Evolutionary conservation across 2,888 invertebrate species (phyloP).

Genomic region (Dione vanillae): DNA sequence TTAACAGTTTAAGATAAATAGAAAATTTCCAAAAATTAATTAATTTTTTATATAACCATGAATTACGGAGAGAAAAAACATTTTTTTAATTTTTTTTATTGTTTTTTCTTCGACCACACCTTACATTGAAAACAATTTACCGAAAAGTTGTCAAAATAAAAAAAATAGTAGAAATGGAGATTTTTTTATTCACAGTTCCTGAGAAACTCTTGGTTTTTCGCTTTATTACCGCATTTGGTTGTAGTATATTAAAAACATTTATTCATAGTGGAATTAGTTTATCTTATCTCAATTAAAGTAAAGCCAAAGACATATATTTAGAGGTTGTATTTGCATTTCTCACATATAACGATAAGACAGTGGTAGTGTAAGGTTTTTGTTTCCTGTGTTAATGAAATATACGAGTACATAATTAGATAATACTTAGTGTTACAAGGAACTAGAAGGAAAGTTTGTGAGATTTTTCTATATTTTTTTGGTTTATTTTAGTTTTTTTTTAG

Average conservation of each 20-base stretch:
- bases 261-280: neutral
- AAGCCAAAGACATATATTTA: neutral
- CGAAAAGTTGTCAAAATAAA: no score
- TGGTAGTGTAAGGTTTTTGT: neutral
- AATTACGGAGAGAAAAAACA: no score
- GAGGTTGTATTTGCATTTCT: conserved; percentile 6
- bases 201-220: no score
- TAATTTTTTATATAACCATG: no score
- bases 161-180: no score
- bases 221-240: neutral
- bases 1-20: no score
- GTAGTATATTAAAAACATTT: neutral
- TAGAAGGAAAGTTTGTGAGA: neutral
- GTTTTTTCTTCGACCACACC: no score
- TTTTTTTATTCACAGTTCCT: no score
- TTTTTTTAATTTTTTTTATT: no score
- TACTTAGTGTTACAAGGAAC: neutral
- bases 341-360: conserved; percentile 10
- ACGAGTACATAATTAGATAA: neutral
- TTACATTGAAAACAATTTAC: no score
- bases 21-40: no score
- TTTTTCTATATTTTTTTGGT: neutral
- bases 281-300: conserved; percentile 30
- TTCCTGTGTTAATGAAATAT: conserved; percentile 9
- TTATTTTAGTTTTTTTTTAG: neutral